Conservation (phyloP, 2,888 invertebrate genomes). For the Cataglyphis altisquamis region DNA sequence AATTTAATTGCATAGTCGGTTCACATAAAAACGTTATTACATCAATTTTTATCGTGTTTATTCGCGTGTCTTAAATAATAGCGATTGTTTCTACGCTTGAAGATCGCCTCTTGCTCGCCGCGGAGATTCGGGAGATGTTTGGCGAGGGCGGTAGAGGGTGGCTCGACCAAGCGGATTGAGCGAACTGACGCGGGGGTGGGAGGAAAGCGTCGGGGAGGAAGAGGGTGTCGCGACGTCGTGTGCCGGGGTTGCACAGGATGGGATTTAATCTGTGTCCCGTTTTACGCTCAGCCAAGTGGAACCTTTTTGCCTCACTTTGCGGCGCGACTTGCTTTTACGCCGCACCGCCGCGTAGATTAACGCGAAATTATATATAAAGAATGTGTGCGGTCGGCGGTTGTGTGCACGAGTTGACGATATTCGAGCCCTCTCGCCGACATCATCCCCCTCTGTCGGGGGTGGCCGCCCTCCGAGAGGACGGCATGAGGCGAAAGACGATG, state of each 20-base stretch:
- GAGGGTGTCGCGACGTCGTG: slow-evolving; percentile 81
- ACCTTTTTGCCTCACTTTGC: slow-evolving; percentile 87
- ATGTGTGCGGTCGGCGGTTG: slow-evolving; percentile 77
- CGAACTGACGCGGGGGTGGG: slow-evolving; percentile 58
- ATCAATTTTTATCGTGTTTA: slow-evolving; percentile 26
- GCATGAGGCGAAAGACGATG: slow-evolving; percentile 31
- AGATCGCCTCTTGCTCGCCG: slow-evolving; percentile 64
- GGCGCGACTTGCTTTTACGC: slow-evolving; percentile 85
- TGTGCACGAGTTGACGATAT: slow-evolving; percentile 77
- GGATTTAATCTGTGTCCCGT: slow-evolving; percentile 88
- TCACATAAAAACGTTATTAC: background rate
- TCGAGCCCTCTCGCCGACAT: slow-evolving; percentile 51
- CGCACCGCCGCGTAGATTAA: slow-evolving; percentile 86
- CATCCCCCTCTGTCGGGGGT: slow-evolving; percentile 47
- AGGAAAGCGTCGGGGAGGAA: slow-evolving; percentile 47
- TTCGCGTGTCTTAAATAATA: slow-evolving; percentile 65
- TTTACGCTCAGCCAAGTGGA: slow-evolving; percentile 87
- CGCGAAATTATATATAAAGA: slow-evolving; percentile 87
- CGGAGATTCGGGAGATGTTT: slow-evolving; percentile 76
- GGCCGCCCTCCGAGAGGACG: slow-evolving; percentile 15
- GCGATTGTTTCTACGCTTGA: slow-evolving; percentile 71
- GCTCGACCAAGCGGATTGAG: slow-evolving; percentile 57
- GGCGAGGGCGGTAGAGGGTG: slow-evolving; percentile 68
- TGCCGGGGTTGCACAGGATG: slow-evolving; percentile 82
- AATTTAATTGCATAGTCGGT: background rate